phyloP scores from a whole-genome alignment of 2,888 invertebrate genomes.

The Drepana falcataria region DNA sequence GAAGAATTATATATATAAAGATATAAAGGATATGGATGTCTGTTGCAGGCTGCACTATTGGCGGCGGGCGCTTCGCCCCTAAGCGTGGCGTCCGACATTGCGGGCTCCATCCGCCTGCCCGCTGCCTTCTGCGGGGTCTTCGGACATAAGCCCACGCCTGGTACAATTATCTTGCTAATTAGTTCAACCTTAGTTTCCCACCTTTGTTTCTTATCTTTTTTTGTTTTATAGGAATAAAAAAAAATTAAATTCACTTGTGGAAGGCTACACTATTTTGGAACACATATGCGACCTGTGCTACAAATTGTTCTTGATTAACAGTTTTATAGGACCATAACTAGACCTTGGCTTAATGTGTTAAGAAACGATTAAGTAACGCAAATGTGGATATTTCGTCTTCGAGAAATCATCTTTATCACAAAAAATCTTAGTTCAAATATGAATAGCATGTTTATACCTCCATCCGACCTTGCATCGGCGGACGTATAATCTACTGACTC shows the following conservation, averaged over 20 bases:
- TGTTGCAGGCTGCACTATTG: conserved; percentile 81
- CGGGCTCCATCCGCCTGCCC: conserved; percentile 92
- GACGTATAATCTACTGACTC: too few species aligned
- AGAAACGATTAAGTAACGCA: too few species aligned
- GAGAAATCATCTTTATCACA: background rate
- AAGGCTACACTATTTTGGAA: too few species aligned
- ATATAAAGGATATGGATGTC: background rate
- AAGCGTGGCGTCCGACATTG: conserved; percentile 91
- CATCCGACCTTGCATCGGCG: background rate
- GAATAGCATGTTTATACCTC: background rate
- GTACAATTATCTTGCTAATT: conserved; percentile 56
- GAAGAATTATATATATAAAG: too few species aligned
- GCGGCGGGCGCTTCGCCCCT: conserved; percentile 86
- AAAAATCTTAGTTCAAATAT: background rate
- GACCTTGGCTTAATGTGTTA: too few species aligned
- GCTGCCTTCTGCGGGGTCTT: conserved; percentile 92
- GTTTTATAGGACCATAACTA: too few species aligned
- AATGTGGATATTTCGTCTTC: background rate
- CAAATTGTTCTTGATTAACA: too few species aligned
- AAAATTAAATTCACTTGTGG: too few species aligned
- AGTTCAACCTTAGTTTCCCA: too few species aligned
- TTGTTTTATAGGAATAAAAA: too few species aligned
- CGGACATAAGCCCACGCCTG: conserved; percentile 90
- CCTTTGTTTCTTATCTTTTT: too few species aligned
- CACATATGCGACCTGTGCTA: too few species aligned